phyloP scores from a whole-genome alignment of 1,140 invertebrate genomes.

The Drosophila pachea region DNA sequence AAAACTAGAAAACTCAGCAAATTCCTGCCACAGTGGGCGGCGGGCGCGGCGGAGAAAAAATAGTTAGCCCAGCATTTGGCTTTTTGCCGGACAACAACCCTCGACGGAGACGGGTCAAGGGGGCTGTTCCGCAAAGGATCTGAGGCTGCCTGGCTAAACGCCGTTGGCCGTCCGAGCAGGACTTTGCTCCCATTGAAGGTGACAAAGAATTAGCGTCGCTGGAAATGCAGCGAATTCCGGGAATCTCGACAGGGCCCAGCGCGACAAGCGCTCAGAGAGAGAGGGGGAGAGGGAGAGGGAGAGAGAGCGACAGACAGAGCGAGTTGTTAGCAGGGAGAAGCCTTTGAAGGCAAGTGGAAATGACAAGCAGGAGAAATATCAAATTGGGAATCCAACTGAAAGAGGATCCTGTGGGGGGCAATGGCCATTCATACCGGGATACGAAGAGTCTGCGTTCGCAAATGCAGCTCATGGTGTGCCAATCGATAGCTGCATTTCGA shows the following conservation, averaged over 20 bases:
- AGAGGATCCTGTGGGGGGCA: too few species aligned
- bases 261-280: background rate
- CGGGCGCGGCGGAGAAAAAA: too few species aligned
- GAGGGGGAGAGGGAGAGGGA: background rate
- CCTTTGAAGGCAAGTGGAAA: too few species aligned
- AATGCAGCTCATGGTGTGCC: too few species aligned
- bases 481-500: too few species aligned
- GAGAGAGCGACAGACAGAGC: background rate
- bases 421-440: too few species aligned
- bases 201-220: conserved; percentile 68
- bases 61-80: background rate
- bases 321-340: too few species aligned
- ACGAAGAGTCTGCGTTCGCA: too few species aligned
- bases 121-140: conserved; percentile 18
- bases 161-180: background rate
- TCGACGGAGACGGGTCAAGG: background rate
- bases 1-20: conserved; percentile 31
- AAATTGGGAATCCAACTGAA: too few species aligned
- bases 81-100: background rate
- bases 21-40: conserved; percentile 9
- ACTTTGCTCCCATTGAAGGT: conserved; percentile 35
- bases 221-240: conserved; percentile 22
- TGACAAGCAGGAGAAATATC: too few species aligned
- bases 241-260: background rate
- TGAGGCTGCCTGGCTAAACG: conserved; percentile 4